These are phyloP conservation scores for Amblyjoppa proteus DNA, from an alignment of 2,888 invertebrate genomes.

Conservation along the genomic window DNA sequence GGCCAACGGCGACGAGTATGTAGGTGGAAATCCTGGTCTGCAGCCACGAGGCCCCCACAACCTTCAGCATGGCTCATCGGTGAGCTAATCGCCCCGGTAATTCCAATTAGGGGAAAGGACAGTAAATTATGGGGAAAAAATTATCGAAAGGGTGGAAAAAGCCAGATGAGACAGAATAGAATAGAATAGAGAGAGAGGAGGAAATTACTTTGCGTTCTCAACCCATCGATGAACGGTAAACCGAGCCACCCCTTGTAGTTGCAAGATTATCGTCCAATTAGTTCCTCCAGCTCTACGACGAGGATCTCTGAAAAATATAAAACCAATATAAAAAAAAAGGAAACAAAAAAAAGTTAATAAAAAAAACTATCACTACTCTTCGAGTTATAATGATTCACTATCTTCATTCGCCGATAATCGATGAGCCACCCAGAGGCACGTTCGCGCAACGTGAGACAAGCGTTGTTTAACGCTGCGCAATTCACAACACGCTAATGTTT, in stretches of 20 bases:
- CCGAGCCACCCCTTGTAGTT: slow-evolving; percentile 57
- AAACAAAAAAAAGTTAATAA: neutral
- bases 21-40: slow-evolving; percentile 91
- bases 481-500: slow-evolving; percentile 9
- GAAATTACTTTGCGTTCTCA: slow-evolving; percentile 79
- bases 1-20: slow-evolving; percentile 89
- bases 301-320: slow-evolving; percentile 53
- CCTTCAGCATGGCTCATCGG: slow-evolving; percentile 89
- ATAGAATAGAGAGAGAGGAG: slow-evolving; percentile 70
- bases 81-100: slow-evolving; percentile 79
- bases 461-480: slow-evolving; percentile 15
- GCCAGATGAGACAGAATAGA: slow-evolving; percentile 61
- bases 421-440: slow-evolving; percentile 11
- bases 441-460: slow-evolving; percentile 3
- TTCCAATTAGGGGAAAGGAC: slow-evolving; percentile 53
- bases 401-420: neutral
- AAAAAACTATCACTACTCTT: neutral
- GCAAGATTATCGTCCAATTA: slow-evolving; percentile 47
- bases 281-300: slow-evolving; percentile 54
- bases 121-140: slow-evolving; percentile 37
- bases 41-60: slow-evolving; percentile 92
- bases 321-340: neutral
- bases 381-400: slow-evolving; percentile 8
- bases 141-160: slow-evolving; percentile 11
- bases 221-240: slow-evolving; percentile 83